Evolutionary conservation across 2,888 invertebrate genomes (phyloP).

Genomic region (Odontothrips loti): DNA sequence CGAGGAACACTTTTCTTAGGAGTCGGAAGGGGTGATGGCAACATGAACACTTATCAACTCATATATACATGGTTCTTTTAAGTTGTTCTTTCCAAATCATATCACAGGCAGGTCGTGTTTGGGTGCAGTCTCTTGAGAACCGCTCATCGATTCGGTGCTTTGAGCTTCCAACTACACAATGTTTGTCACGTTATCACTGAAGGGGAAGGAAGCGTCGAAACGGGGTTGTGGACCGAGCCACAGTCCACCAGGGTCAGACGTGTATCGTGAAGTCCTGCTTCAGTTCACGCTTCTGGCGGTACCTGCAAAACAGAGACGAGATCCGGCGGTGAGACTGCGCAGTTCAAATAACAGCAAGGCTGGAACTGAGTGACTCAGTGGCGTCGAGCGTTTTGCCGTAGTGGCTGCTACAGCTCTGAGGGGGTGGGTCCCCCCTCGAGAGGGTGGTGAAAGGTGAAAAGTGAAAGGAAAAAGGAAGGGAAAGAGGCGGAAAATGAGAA

Average conservation of each 20-base stretch:
- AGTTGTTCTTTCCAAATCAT: not conserved
- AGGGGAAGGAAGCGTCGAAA: not conserved
- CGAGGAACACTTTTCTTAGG: not conserved
- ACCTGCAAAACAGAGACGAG: conserved; percentile 49
- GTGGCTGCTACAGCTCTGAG: too few relatives aligned
- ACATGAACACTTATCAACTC: not conserved
- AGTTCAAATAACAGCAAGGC: too few relatives aligned
- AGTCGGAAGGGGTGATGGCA: not conserved
- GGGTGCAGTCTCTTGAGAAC: not conserved
- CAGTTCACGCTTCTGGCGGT: conserved; percentile 62
- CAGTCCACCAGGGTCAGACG: conserved; percentile 49
- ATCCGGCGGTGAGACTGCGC: not conserved
- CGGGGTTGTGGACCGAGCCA: not conserved
- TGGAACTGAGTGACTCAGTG: too few relatives aligned
- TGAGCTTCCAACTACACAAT: not conserved
- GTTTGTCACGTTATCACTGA: not conserved
- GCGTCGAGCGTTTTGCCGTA: too few relatives aligned
- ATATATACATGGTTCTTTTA: not conserved
- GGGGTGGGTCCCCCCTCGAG: too few relatives aligned
- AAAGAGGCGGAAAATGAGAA: too few relatives aligned
- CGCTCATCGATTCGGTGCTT: not conserved
- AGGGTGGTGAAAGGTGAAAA: too few relatives aligned
- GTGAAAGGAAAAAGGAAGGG: too few relatives aligned
- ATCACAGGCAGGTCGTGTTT: not conserved
- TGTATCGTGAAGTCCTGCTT: conserved; percentile 68